A percentile compares a stretch with the other conserved stretches of the same genome.
Evolutionary conservation across 2,797 vertebrate genomes (phyloP).

Genomic region (Momotus momota): DNA sequence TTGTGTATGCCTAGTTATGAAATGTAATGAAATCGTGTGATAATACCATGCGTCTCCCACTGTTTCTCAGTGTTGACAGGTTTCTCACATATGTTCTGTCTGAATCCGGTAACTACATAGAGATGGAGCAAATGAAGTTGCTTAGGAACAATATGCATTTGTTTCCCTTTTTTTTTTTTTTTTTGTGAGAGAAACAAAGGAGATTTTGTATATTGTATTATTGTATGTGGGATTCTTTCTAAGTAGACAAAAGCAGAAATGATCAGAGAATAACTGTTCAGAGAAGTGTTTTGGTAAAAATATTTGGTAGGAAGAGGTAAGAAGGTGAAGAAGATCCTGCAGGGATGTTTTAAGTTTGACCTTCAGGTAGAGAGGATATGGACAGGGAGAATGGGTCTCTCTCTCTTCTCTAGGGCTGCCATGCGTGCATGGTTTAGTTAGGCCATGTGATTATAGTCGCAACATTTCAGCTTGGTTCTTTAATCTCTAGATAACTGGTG

Average conservation of each 20-base stretch:
- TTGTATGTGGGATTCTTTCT: not conserved
- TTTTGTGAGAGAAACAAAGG: not conserved
- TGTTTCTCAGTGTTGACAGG: not conserved
- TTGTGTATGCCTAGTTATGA: not conserved
- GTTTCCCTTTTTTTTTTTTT: not conserved
- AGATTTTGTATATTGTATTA: not conserved
- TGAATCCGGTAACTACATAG: not conserved
- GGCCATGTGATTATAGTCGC: not conserved
- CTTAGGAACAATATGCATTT: not conserved
- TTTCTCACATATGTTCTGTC: not conserved
- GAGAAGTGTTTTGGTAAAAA: not conserved
- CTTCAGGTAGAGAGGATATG: fast-evolving
- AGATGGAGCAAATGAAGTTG: not conserved
- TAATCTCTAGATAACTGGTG: not conserved
- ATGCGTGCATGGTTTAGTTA: not conserved
- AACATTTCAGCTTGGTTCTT: not conserved
- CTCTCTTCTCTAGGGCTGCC: not conserved
- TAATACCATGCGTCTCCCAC: not conserved
- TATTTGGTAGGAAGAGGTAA: not conserved
- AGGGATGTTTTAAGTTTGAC: not conserved
- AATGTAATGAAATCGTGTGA: not conserved
- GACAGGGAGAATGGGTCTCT: not conserved
- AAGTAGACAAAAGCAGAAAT: not conserved
- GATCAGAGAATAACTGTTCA: not conserved
- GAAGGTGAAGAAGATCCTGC: not conserved